Base-by-base conservation (phyloP, 2,888 invertebrate genomes). In the Stenodema calcarata region DNA sequence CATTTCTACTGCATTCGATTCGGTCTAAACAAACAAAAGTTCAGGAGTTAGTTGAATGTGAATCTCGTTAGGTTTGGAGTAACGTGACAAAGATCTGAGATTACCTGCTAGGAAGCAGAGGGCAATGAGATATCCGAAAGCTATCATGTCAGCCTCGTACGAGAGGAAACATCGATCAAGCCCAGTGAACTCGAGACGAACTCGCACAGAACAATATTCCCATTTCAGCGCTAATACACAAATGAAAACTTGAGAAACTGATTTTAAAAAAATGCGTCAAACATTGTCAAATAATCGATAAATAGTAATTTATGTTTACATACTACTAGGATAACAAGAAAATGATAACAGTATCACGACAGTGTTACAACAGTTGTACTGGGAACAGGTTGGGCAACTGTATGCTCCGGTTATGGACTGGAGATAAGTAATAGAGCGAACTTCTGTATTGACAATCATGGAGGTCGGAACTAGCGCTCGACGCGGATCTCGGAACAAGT, bases 101-200 rank as follows among this genome's bases (percentile, higher is more conserved):
- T 30, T 35, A 82, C 82, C 80, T 80, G 80, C 80, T 9, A 80
- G 80, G 27, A 54, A 50, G 54, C 80, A 80, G 54, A 80, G n/a
- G 35, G 47, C 27, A 35, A 80, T 18, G 47, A 80, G 18, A 18
- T 30, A 80, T 50, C 50, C 80, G 18, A 28, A 27, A 27, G 47
- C 80, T 12, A 80, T 28, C 80, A 80, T 80, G 54, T 80, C 80
- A 30, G n/a, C 30, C 16, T 50, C 80, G 30, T 54, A 41, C 11
- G 35, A 16, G 6, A 12, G 9, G 28, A 12, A 73, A 11, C 73
- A 35, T 35, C 28, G 30, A 73, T 30, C 73, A 73, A 73, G 62
- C 62, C 62, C 23, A 23, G 62, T 11, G 62, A 50, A 50, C n/a
- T 62, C 9, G 0, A 23, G 62, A 62, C 23, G 27, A 0, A 62